Base-by-base conservation (phyloP, 1,140 invertebrate species). In the Lamellibrachia luymesi region DNA sequence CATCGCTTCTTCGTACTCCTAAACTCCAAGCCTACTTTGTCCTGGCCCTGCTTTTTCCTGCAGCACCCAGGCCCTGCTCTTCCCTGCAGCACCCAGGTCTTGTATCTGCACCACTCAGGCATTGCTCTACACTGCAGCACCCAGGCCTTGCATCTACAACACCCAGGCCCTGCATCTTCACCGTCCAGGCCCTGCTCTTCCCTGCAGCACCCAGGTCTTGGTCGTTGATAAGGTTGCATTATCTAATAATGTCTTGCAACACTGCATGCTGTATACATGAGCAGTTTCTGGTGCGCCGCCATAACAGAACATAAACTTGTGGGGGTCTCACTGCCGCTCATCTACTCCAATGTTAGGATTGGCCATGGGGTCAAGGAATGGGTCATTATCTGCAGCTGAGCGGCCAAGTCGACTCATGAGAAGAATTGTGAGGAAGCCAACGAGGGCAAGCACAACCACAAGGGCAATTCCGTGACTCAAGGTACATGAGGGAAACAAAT, bases 341-440 rank as follows among this genome's bases (percentile, higher is more conserved):
- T 90, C 25, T n/a, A 96, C 94, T 92, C 94, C 93, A 89, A 96
- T 96, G 93, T 97, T 96, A 51, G 97, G 97, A 95, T 97, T 97
- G 10, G 96, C 96, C 90, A 95, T 95, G 0, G 97, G 96, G 95
- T 97, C 97, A 52, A 97, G 95, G 92, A 96, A 96, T 52, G 96
- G 97, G 95, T 97, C 97, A 80, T 97, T 96, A 92, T 97, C 97
- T 17, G 97, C 97, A 8, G 96, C 96, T 94, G 97, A 96, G 94
- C 96, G 96, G 2, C 97, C 97, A 0, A 97, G 94, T 27, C 97
- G 97, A 80, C 97, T 97, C 93, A 97, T 96, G 91, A 97, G 95
- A 93, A 97, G 94, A 2, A 97, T 94, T 6, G 96, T 97, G 92
- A 97, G 94, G 93, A 97, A 95, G 17, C 95, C 96, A 92, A 97